Evolutionary conservation across 2,888 invertebrate genomes (phyloP).

Genomic region (Petrophora chlorosata): DNA sequence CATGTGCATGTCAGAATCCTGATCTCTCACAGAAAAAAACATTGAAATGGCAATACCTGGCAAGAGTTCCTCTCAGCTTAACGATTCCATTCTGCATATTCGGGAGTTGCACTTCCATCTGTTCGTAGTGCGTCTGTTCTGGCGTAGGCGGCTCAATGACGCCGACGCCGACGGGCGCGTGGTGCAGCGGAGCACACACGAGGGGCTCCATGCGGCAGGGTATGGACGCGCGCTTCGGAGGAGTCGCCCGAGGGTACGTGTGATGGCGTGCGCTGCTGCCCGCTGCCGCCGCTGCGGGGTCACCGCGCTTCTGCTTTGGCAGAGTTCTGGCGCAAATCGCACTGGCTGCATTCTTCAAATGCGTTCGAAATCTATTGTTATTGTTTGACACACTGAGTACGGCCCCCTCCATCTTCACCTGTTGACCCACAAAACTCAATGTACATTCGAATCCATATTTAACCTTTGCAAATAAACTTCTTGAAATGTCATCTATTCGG

Average conservation of each 20-base stretch:
- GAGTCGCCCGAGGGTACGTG: slow-evolving; percentile 72
- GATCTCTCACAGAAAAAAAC: too few relatives aligned
- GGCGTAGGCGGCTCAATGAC: slow-evolving; percentile 49
- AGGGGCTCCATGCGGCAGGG: slow-evolving; percentile 70
- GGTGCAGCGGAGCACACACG: slow-evolving; percentile 50
- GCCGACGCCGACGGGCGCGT: slow-evolving; percentile 41
- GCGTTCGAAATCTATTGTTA: slow-evolving; percentile 70
- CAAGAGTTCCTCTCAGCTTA: slow-evolving; percentile 68
- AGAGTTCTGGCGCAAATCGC: slow-evolving; percentile 75
- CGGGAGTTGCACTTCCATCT: slow-evolving; percentile 44
- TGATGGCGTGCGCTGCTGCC: slow-evolving; percentile 65
- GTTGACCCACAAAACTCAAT: slow-evolving; percentile 39
- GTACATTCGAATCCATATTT: slow-evolving; percentile 68
- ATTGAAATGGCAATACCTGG: slow-evolving; percentile 64
- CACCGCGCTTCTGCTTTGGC: slow-evolving; percentile 75
- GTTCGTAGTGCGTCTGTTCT: slow-evolving; percentile 50
- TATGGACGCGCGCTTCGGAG: slow-evolving; percentile 66
- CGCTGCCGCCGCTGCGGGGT: slow-evolving; percentile 52
- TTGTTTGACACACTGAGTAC: slow-evolving; percentile 77
- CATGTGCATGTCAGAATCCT: too few relatives aligned
- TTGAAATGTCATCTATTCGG: slow-evolving; percentile 34
- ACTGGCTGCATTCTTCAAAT: slow-evolving; percentile 77
- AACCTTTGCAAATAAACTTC: slow-evolving; percentile 33
- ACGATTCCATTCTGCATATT: slow-evolving; percentile 55
- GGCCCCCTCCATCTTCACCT: slow-evolving; percentile 78